Conservation (phyloP, 2,113 vertebrate genomes). For the Aspidoscelis tigris region DNA sequence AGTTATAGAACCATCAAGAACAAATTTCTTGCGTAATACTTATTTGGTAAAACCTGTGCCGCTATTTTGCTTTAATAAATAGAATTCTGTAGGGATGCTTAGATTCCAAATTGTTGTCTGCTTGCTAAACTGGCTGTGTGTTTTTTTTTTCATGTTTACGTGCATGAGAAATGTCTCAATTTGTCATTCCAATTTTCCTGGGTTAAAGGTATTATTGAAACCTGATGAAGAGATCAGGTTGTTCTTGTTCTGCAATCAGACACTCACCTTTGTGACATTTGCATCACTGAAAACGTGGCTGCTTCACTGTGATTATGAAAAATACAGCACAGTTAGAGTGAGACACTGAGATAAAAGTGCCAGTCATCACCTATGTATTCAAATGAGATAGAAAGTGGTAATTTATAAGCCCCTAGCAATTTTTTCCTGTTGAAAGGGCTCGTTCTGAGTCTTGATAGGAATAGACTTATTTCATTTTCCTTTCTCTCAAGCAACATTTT, state of each 20-base stretch:
- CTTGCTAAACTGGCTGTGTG: neutral
- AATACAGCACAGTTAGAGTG: neutral
- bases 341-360: neutral
- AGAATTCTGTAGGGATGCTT: neutral
- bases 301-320: slow-evolving; percentile 33
- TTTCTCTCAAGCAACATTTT: too few relatives aligned
- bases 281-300: slow-evolving; percentile 38
- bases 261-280: neutral
- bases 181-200: neutral
- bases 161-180: neutral
- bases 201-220: neutral
- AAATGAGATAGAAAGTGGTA: too few relatives aligned
- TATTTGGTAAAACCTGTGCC: neutral
- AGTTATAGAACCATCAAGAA: neutral
- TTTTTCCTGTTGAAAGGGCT: too few relatives aligned
- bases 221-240: neutral
- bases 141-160: neutral
- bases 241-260: slow-evolving; percentile 5
- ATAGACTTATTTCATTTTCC: too few relatives aligned
- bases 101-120: neutral
- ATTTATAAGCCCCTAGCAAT: too few relatives aligned
- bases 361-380: neutral
- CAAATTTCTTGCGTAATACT: neutral
- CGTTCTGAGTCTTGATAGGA: too few relatives aligned
- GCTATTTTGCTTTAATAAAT: neutral